These are phyloP conservation scores for Falco novaeseelandiae DNA, from an alignment of 2,797 vertebrate genomes.

Conservation along the genomic window DNA sequence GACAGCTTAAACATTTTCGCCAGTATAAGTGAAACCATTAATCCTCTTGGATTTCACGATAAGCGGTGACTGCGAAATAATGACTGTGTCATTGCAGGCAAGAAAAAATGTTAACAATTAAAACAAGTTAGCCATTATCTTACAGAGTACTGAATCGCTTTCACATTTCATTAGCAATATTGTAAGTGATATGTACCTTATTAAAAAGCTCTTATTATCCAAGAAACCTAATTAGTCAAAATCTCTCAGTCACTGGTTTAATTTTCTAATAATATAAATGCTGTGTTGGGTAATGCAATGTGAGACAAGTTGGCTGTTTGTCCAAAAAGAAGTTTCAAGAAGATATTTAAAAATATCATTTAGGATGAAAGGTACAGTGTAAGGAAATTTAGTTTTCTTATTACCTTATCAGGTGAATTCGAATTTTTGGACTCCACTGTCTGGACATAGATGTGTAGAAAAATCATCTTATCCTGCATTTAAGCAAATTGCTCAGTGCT, in stretches of 20 bases:
- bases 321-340: conserved; percentile 29
- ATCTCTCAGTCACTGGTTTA: conserved; percentile 75
- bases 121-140: conserved; percentile 95
- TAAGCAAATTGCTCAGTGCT: background rate
- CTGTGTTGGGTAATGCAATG: conserved; percentile 34
- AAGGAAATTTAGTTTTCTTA: background rate
- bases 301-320: conserved; percentile 48
- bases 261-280: conserved; percentile 78
- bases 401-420: background rate
- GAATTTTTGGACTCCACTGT: background rate
- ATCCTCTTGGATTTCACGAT: conserved; percentile 97
- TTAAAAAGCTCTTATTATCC: conserved; percentile 86
- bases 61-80: conserved; percentile 98
- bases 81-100: conserved; percentile 94
- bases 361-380: background rate
- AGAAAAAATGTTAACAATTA: conserved; percentile 97
- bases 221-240: conserved; percentile 87
- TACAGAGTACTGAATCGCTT: conserved; percentile 81
- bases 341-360: background rate
- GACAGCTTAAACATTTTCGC: conserved; percentile 99
- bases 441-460: background rate
- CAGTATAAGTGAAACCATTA: conserved; percentile 99
- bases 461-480: background rate
- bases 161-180: conserved; percentile 90
- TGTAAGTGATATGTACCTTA: conserved; percentile 88